Conservation (phyloP, 2,888 invertebrate genomes). For the Anthophora plumipes region DNA sequence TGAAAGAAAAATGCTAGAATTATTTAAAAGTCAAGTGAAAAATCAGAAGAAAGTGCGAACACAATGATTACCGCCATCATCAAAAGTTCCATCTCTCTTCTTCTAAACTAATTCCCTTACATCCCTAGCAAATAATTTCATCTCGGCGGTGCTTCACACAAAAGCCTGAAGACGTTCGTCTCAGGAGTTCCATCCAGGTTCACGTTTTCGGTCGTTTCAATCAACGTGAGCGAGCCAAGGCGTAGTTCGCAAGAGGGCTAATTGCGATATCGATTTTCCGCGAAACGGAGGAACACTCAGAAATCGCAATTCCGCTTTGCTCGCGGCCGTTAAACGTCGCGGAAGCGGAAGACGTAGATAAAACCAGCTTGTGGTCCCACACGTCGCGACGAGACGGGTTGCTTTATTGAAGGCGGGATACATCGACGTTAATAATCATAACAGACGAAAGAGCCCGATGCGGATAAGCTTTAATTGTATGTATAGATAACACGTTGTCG, state of each 20-base stretch:
- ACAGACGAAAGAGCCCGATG: slow-evolving; percentile 33
- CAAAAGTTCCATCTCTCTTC: too few species aligned
- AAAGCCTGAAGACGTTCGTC: neutral
- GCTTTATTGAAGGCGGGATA: slow-evolving; percentile 41
- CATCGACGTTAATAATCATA: slow-evolving; percentile 52
- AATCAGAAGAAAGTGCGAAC: too few species aligned
- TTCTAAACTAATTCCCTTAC: too few species aligned
- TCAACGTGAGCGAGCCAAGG: neutral
- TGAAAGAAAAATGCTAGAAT: too few species aligned
- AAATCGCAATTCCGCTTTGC: slow-evolving; percentile 27
- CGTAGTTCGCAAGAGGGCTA: slow-evolving; percentile 28
- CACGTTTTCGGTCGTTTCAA: slow-evolving; percentile 15
- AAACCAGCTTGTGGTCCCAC: neutral
- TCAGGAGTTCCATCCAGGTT: neutral
- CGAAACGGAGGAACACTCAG: slow-evolving; percentile 7
- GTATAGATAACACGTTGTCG: slow-evolving; percentile 60
- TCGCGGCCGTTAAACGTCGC: slow-evolving; percentile 10
- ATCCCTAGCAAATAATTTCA: neutral
- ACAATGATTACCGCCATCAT: too few species aligned
- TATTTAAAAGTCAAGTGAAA: too few species aligned
- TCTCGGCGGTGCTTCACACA: neutral
- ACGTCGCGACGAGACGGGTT: slow-evolving; percentile 12
- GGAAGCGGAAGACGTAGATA: slow-evolving; percentile 38
- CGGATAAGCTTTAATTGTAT: slow-evolving; percentile 70
- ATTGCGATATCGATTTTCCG: slow-evolving; percentile 51